Base-by-base conservation (phyloP, 1,140 invertebrate genomes). In the Diachasma alloeum region DNA sequence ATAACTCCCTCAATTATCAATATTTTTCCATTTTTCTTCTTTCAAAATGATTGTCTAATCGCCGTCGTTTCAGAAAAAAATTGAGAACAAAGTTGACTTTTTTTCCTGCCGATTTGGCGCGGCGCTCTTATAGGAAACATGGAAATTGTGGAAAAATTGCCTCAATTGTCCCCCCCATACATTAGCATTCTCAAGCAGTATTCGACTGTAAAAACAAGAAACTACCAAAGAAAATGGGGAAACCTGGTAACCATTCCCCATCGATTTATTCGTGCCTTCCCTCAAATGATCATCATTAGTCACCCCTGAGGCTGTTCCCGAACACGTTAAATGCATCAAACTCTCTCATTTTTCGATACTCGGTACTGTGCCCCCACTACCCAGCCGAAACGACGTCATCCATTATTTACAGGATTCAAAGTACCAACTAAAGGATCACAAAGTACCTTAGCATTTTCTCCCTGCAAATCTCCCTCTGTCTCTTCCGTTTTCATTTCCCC, bases 321-420 rank as follows among this genome's bases (percentile, higher is more conserved):
- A 53, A 53, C 48, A 53, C 48, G 48, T 17, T 53, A 53, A 53
- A 53, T 53, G 48, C 48, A 53, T 53, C 48, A 53, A 42, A 53
- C 48, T 19, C 69, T 36, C 69, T 15, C 15, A 56, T 24, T 48
- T 10, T 13, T 76, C 68, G 37, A 13, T 31, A 19, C 17, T 17
- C 37, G 10, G 44, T n/a, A 37, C 39, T 31, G 13, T 17, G 17
- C 13, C 63, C 66, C 39, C 79, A 31, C 31, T 6, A 31, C 31
- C 31, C 31, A 31, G 31, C 31, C 31, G 6, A 31, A 82, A 83
- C 82, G 78, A 79, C 78, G 75, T 69, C 77, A 80, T 80, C 77
- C 79, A 81, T 81, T 83, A 83, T 83, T 83, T 81, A 83, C 73
- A 76, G 42, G 76, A 63, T 63, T 71, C 44, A 76, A 80, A 79